Conservation (phyloP, 2,113 vertebrate species). For the Calidris pygmaea region DNA sequence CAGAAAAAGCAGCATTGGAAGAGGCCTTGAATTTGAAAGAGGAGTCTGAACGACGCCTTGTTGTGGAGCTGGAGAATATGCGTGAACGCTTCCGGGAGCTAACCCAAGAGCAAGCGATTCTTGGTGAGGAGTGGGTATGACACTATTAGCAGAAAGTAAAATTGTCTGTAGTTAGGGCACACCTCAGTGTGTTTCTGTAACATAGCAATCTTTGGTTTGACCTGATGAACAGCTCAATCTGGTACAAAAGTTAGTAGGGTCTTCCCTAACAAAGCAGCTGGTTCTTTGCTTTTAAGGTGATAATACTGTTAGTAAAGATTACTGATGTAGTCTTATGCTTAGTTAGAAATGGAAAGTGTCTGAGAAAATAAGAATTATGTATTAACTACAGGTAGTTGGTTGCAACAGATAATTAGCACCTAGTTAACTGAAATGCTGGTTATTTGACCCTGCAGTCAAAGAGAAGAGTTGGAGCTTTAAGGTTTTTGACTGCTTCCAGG, state of each 20-base stretch:
- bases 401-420: background rate
- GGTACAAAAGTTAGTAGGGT: background rate
- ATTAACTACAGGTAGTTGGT: background rate
- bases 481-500: background rate
- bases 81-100: constrained; percentile 72
- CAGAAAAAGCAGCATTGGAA: constrained; percentile 84
- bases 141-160: constrained; percentile 65
- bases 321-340: background rate
- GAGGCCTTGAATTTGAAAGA: constrained; percentile 86
- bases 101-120: constrained; percentile 55
- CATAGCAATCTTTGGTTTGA: background rate
- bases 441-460: background rate
- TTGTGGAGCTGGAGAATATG: constrained; percentile 84
- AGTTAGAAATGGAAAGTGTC: background rate
- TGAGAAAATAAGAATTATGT: background rate
- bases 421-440: background rate
- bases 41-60: constrained; percentile 79
- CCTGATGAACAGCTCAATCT: background rate
- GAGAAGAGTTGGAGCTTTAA: background rate
- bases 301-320: background rate
- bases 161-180: background rate
- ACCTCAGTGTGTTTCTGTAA: accelerated
- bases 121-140: constrained; percentile 36
- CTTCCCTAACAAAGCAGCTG: background rate
- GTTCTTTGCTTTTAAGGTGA: background rate